These are phyloP conservation scores for Lithobates pipiens DNA, from an alignment of 2,797 vertebrate species.

Conservation along the genomic window DNA sequence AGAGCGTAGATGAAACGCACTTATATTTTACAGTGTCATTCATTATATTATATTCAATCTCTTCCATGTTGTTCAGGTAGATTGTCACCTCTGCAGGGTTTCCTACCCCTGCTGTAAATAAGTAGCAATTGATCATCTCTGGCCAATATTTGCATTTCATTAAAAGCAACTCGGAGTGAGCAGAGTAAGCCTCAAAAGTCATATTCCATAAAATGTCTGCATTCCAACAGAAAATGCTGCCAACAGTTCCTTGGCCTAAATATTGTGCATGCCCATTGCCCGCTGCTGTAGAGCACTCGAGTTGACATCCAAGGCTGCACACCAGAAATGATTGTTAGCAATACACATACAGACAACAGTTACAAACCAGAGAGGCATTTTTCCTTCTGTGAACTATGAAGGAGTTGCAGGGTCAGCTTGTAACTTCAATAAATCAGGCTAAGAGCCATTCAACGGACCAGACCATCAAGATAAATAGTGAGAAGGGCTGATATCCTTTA, in stretches of 20 bases:
- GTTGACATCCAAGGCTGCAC: not conserved
- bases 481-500: not conserved
- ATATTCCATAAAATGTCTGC: not conserved
- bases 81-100: too few species aligned
- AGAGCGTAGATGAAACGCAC: too few species aligned
- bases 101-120: too few species aligned
- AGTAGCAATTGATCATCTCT: not conserved
- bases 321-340: slow-evolving; percentile 7
- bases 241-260: not conserved
- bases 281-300: not conserved
- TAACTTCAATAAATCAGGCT: slow-evolving; percentile 24
- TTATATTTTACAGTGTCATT: too few species aligned
- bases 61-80: too few species aligned
- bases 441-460: not conserved
- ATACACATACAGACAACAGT: not conserved
- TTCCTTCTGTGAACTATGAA: not conserved
- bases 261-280: not conserved
- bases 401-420: not conserved
- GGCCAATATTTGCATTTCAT: not conserved
- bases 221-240: not conserved
- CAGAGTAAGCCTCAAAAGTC: not conserved
- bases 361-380: slow-evolving; percentile 5
- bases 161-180: not conserved
- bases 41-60: too few species aligned
- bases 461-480: slow-evolving; percentile 8